These are phyloP conservation scores for Naso thynnoides DNA, from an alignment of 2,797 vertebrate species.

Conservation along the genomic window DNA sequence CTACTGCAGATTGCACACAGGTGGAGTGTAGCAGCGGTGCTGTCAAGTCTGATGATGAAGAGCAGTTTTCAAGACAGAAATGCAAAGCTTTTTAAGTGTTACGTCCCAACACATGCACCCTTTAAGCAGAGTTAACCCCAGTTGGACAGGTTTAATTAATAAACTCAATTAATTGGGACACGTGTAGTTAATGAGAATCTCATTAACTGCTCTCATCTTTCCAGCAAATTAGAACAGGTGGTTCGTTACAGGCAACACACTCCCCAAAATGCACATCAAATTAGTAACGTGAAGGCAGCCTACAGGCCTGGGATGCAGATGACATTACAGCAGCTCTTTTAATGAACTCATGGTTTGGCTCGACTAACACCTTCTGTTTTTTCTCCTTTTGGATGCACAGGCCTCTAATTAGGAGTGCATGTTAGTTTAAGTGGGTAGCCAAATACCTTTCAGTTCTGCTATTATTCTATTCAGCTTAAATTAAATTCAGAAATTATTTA, in stretches of 20 bases:
- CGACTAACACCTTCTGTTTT: too few species aligned
- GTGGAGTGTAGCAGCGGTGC: neutral
- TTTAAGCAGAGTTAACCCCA: neutral
- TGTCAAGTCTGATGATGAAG: neutral
- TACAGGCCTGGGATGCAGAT: conserved; percentile 13
- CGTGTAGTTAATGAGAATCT: conserved; percentile 21
- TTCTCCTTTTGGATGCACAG: neutral
- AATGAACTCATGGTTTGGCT: conserved; percentile 18
- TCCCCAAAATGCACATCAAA: neutral
- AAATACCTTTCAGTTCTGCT: neutral
- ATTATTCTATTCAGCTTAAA: neutral
- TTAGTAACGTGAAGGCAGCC: conserved; percentile 8
- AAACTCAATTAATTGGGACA: neutral
- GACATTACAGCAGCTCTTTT: conserved; percentile 14
- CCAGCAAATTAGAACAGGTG: conserved; percentile 6
- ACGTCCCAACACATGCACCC: neutral
- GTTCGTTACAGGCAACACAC: neutral
- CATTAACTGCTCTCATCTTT: conserved; percentile 8
- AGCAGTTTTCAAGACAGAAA: conserved; percentile 4
- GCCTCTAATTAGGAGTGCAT: conserved; percentile 4
- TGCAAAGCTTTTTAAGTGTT: neutral
- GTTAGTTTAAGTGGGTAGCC: neutral
- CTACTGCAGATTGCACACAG: neutral
- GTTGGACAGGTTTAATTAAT: conserved; percentile 10
- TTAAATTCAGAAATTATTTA: conserved; percentile 4